A percentile compares a stretch with the other conserved stretches of the same genome.
Evolutionary conservation across 2,113 vertebrate genomes (phyloP).

Genomic region (Pseudopipra pipra): DNA sequence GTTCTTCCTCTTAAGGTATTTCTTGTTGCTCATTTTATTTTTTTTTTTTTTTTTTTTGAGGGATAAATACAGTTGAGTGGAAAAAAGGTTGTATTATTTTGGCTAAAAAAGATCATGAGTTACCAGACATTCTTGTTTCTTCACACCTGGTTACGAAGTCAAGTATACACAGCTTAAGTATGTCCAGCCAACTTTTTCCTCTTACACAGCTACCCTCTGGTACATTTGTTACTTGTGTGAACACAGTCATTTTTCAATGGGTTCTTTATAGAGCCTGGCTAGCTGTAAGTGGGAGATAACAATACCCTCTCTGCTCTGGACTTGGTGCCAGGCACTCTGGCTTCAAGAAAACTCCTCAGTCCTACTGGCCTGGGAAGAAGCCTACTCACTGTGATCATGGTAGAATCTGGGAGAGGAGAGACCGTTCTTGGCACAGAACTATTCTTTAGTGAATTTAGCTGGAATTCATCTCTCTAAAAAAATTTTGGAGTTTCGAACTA

Average conservation of each 20-base stretch:
- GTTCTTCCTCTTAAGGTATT: conserved; percentile 86
- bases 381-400: not conserved
- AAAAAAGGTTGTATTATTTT: not conserved
- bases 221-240: not conserved
- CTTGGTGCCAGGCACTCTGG: not conserved
- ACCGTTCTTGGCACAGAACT: not conserved
- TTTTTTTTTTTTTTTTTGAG: not conserved
- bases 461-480: not conserved
- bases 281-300: not conserved
- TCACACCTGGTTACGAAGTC: not conserved
- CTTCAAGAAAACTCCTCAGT: not conserved
- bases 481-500: not conserved
- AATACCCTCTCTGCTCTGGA: not conserved
- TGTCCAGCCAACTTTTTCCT: not conserved
- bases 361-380: not conserved
- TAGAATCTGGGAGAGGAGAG: not conserved
- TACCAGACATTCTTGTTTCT: not conserved
- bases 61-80: not conserved
- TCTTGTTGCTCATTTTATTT: not conserved
- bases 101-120: not conserved
- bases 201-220: not conserved
- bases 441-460: not conserved
- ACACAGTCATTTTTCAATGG: not conserved
- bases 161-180: not conserved
- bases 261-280: not conserved